These are phyloP conservation scores for Tiliacea citrago DNA, from an alignment of 2,888 invertebrate genomes.

Conservation along the genomic window DNA sequence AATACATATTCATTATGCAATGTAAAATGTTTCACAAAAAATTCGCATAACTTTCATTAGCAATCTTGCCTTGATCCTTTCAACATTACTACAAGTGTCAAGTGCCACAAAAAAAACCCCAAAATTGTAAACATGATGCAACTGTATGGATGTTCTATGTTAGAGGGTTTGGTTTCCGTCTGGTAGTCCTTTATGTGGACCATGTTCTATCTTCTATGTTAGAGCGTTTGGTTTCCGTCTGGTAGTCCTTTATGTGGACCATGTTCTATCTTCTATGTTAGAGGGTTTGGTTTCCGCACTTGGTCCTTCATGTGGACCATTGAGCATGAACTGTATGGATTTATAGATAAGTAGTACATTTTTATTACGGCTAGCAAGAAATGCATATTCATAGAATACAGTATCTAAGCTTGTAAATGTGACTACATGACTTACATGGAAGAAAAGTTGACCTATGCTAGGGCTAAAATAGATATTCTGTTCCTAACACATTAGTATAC, in stretches of 20 bases:
- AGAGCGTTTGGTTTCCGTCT: too few relatives aligned
- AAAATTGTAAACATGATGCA: neutral
- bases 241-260: too few relatives aligned
- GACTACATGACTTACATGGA: conserved; percentile 27
- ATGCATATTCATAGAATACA: conserved; percentile 48
- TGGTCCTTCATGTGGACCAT: too few relatives aligned
- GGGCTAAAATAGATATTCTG: conserved; percentile 17
- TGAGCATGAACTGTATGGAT: neutral
- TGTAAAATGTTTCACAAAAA: neutral
- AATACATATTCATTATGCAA: neutral
- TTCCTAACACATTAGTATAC: conserved; percentile 43
- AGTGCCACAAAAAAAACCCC: neutral
- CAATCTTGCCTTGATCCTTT: neutral
- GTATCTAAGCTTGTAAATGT: conserved; percentile 24
- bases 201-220: too few relatives aligned
- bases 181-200: too few relatives aligned
- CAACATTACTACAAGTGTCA: neutral
- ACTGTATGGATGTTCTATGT: neutral
- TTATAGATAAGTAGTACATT: neutral
- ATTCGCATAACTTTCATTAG: neutral
- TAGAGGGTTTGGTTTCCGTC: too few relatives aligned
- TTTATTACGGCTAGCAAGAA: conserved; percentile 1
- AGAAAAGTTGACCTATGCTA: conserved; percentile 33
- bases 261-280: too few relatives aligned
- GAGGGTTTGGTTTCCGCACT: too few relatives aligned